Evolutionary conservation across 2,888 invertebrate species (phyloP).

Genomic region (Calliphora vomitoria): DNA sequence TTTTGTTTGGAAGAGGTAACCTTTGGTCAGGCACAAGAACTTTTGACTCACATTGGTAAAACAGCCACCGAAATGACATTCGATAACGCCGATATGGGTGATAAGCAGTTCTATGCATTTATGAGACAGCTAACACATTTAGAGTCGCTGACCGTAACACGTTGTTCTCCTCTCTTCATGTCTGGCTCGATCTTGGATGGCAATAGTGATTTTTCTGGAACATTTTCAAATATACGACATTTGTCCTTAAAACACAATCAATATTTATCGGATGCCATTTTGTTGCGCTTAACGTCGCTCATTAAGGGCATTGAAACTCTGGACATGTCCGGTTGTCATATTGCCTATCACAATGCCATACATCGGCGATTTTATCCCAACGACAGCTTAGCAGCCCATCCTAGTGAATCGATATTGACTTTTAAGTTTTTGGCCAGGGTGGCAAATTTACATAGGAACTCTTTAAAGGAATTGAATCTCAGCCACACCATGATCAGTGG

Average conservation of each 20-base stretch:
- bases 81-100: slow-evolving; percentile 87
- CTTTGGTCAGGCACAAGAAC: slow-evolving; percentile 82
- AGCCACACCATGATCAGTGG: slow-evolving; percentile 89
- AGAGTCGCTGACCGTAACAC: slow-evolving; percentile 86
- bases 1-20: slow-evolving; percentile 82
- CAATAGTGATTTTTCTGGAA: slow-evolving; percentile 85
- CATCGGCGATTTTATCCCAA: slow-evolving; percentile 89
- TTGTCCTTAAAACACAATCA: slow-evolving; percentile 89
- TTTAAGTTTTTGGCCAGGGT: slow-evolving; percentile 88
- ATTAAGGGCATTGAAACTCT: slow-evolving; percentile 87
- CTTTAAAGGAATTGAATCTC: slow-evolving; percentile 87
- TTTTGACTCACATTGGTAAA: slow-evolving; percentile 87
- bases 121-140: slow-evolving; percentile 87
- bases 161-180: slow-evolving; percentile 90
- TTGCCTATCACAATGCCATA: slow-evolving; percentile 89
- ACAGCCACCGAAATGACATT: slow-evolving; percentile 86
- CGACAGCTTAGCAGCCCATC: slow-evolving; percentile 80
- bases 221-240: slow-evolving; percentile 85
- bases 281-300: slow-evolving; percentile 87
- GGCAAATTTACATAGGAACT: slow-evolving; percentile 85
- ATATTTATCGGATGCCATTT: slow-evolving; percentile 90
- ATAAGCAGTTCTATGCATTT: slow-evolving; percentile 87
- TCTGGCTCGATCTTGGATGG: slow-evolving; percentile 87
- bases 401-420: slow-evolving; percentile 90
- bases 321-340: slow-evolving; percentile 88